Percentiles rank a stretch among this genome's conserved stretches.
These are phyloP conservation scores for Pantherophis guttatus DNA, from an alignment of 2,113 vertebrate genomes.

Conservation along the genomic window DNA sequence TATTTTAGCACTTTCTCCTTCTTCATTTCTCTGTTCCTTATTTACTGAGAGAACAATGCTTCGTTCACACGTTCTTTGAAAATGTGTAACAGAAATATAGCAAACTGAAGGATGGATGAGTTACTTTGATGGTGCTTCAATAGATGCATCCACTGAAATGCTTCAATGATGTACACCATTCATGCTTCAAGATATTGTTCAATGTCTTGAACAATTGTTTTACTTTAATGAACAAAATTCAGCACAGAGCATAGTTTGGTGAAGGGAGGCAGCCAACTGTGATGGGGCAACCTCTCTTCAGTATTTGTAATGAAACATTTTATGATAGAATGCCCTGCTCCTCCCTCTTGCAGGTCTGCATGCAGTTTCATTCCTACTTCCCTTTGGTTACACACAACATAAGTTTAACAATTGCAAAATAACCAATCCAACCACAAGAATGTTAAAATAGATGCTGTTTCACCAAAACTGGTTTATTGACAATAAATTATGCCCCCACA, in stretches of 20 bases:
- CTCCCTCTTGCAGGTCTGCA: neutral
- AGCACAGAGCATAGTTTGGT: neutral
- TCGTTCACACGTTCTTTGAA: slow-evolving; percentile 2
- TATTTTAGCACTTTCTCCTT: neutral
- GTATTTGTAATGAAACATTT: neutral
- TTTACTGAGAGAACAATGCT: slow-evolving; percentile 18
- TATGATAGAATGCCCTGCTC: neutral
- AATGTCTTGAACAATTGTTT: neutral
- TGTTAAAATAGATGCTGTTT: neutral
- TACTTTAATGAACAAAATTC: neutral
- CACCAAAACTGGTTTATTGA: neutral
- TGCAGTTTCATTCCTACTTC: neutral
- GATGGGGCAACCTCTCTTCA: neutral
- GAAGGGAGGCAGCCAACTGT: neutral
- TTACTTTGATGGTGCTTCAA: neutral
- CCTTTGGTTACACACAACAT: neutral
- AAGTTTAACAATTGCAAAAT: slow-evolving; percentile 18
- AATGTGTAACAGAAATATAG: neutral
- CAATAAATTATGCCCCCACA: neutral
- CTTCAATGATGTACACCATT: neutral
- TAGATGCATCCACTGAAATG: neutral
- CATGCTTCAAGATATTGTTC: neutral
- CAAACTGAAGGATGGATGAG: neutral
- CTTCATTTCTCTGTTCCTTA: slow-evolving; percentile 2
- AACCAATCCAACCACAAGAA: slow-evolving; percentile 4